Base-by-base conservation (phyloP, 2,113 vertebrate species). In the Dendrocopos noguchii region DNA sequence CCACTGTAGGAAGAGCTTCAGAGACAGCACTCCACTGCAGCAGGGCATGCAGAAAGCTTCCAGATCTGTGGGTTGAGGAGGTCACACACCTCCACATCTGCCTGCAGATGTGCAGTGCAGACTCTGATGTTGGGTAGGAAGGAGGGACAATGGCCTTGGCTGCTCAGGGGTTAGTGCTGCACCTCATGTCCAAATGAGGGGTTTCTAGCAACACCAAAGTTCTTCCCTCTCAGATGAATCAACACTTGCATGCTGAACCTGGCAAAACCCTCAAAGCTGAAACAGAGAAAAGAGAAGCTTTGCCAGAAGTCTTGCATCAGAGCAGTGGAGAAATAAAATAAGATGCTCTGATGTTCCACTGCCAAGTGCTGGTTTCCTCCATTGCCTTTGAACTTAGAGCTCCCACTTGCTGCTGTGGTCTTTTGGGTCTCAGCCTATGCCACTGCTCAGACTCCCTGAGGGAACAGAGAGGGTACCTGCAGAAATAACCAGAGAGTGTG, bases 171-270 rank as follows among this genome's bases (percentile, higher is more conserved):
- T 10, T 36, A 31, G 14, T 25, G 67, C 34, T 88, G 25, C 39
- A 66, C 4, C 15, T 27, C 0, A 0, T 53, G 68, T 28, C 19
- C 34, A 24, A 42, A 47, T 15, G 29, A 65, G 24, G 7, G 10
- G 12, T 15, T 19, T 7, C 31, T 24, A 86, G 36, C 33, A 80
- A 33, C 22, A 46, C 13, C 14, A 2, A n/a, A 57, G 25, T 31
- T 33, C 12, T 72, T 64, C 24, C 59, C 64, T 60, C 20, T 55
- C 56, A 65, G 68, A 8, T 18, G 33, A 90, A n/a, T 25, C 31
- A 1, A 0, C 0, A 0, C 15, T 59, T 70, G 8, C 6, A 21
- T 1, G 1, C 7, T 15, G 44, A 20, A 20, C 9, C 25, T 65
- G 66, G 21, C 18, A 81, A 78, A 89, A 7, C 42, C 24, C 27